A percentile compares a stretch with the other conserved stretches of the same genome.
These are phyloP conservation scores for Poecile montanus DNA, from an alignment of 2,797 vertebrate genomes.

Conservation along the genomic window DNA sequence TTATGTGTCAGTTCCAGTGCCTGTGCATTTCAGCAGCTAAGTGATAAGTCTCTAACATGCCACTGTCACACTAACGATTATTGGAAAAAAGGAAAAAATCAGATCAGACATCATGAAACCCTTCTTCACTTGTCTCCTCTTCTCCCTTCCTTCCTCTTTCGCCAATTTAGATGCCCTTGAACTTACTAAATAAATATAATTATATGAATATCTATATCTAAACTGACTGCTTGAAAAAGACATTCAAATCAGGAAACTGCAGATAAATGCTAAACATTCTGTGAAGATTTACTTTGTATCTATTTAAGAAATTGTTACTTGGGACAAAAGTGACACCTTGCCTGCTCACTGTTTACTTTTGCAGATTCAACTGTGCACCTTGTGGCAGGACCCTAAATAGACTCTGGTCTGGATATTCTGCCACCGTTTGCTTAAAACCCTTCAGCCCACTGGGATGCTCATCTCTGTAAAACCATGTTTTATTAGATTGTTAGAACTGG, in stretches of 20 bases:
- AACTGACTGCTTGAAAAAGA: neutral
- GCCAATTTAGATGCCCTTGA: neutral
- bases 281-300: neutral
- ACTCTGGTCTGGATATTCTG: neutral
- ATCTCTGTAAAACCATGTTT: neutral
- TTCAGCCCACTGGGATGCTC: neutral
- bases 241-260: neutral
- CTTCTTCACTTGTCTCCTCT: neutral
- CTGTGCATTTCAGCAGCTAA: neutral
- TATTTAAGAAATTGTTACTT: neutral
- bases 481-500: neutral
- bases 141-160: neutral
- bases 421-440: neutral
- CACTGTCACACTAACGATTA: neutral
- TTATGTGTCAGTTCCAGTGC: neutral
- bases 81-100: neutral
- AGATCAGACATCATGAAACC: neutral
- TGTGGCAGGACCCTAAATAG: neutral
- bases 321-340: neutral
- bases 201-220: neutral
- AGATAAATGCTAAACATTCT: neutral
- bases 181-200: neutral
- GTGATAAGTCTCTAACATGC: neutral
- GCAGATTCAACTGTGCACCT: neutral
- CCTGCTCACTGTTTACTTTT: neutral